Base-by-base conservation (phyloP, 2,797 vertebrate species). In the Spinibarbus caldwelli region DNA sequence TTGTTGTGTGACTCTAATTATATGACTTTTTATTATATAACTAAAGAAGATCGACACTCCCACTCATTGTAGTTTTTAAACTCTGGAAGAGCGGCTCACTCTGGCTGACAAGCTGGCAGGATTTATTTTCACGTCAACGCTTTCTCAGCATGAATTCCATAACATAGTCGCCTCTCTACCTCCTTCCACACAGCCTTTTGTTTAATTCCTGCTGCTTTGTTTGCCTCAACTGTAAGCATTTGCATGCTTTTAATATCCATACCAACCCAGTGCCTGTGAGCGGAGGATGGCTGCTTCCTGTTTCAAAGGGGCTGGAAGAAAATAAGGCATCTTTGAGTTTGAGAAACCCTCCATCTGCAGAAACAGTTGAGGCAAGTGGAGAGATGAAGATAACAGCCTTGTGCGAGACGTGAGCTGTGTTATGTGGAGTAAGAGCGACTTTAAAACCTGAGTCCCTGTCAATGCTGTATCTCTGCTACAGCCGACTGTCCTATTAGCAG, bases 191-290 rank as follows among this genome's bases (percentile, higher is more conserved):
- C 21, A 36, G 6, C 19, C 9, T 15, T 2, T 82, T 34, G 31
- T 67, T 31, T 29, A 66, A 83, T 78, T 78, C 47, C 54, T 36
- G 23, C 38, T 49, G 43, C 29, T 62, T 72, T 79, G 77, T 85
- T 85, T 85, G 17, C 31, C 41, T 71, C 67, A 21, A 23, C 38
- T 49, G 9, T 62, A 49, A 47, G 52, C 52, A 59, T 84, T 70
- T 70, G 26, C 47, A 84, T 31, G 47, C 12, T 45, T 83, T 41
- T 12, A 41, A 67, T 36, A 23, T 26, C 62, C 17, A 29, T 29
- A 31, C 34, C 21, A 29, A 78, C 34, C 26, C 26, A 41, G 11
- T 17, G 45, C 11, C 26, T 49, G 62, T 54, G 64, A 78, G 34
- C 7, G 14, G 70, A 43, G 5, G 21, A 47, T 59, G 29, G 43